These are phyloP conservation scores for Lagodon rhomboides DNA, from an alignment of 2,797 vertebrate genomes.

Conservation along the genomic window DNA sequence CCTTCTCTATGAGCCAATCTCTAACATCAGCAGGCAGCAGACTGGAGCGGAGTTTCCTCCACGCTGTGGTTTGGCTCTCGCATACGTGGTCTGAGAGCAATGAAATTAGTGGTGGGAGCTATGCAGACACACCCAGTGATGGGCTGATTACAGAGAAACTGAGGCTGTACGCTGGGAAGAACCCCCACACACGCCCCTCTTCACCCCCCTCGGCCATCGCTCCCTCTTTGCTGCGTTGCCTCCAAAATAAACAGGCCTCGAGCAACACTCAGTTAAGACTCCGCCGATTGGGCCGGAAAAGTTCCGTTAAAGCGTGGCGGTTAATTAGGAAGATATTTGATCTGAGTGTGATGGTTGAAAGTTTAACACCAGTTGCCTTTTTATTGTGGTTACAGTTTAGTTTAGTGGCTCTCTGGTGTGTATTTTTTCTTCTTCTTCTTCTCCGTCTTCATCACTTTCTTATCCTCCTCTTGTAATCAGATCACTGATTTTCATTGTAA, in stretches of 20 bases:
- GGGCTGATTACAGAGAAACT: slow-evolving; percentile 88
- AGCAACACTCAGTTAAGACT: slow-evolving; percentile 15
- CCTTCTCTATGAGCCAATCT: slow-evolving; percentile 72
- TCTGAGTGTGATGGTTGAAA: not conserved
- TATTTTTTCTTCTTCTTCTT: slow-evolving; percentile 4
- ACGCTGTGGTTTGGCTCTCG: slow-evolving; percentile 77
- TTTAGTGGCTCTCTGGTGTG: not conserved
- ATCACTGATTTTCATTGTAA: not conserved
- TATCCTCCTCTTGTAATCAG: not conserved
- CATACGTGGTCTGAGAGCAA: slow-evolving; percentile 79
- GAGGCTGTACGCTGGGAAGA: slow-evolving; percentile 71
- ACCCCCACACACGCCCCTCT: slow-evolving; percentile 25
- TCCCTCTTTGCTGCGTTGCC: slow-evolving; percentile 36
- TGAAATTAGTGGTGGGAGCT: slow-evolving; percentile 87
- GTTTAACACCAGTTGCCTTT: slow-evolving; percentile 11
- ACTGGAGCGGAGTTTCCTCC: slow-evolving; percentile 72
- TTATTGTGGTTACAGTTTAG: slow-evolving; percentile 16
- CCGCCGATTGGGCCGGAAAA: slow-evolving; percentile 22
- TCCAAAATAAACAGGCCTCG: slow-evolving; percentile 48
- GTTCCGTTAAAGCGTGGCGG: slow-evolving; percentile 11
- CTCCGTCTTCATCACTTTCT: not conserved
- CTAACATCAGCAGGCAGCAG: slow-evolving; percentile 70
- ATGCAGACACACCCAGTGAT: slow-evolving; percentile 87
- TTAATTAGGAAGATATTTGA: slow-evolving; percentile 16
- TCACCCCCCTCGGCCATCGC: slow-evolving; percentile 15